Conservation (phyloP, 2,888 invertebrate species). For the Pegoplata infirma region DNA sequence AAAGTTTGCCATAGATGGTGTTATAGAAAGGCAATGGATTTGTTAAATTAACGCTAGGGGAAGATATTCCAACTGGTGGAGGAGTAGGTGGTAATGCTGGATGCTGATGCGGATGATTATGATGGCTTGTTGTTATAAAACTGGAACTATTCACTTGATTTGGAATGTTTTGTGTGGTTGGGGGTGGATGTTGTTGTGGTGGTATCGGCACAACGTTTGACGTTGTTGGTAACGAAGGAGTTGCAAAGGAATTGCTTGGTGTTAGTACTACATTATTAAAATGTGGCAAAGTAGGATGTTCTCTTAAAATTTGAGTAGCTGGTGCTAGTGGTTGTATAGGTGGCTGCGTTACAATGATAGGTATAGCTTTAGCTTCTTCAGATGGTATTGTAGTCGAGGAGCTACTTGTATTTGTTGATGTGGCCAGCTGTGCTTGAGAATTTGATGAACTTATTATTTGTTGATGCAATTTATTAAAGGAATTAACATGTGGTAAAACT, state of each 20-base stretch:
- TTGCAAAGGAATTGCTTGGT: conserved; percentile 32
- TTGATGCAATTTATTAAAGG: not conserved
- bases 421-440: not conserved
- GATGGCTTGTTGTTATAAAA: conserved; percentile 63
- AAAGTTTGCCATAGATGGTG: conserved; percentile 79
- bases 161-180: conserved; percentile 49
- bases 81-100: conserved; percentile 55
- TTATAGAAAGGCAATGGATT: conserved; percentile 74
- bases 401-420: not conserved
- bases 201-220: conserved; percentile 1
- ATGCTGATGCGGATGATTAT: conserved; percentile 44
- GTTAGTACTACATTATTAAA: conserved; percentile 63
- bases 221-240: conserved; percentile 9
- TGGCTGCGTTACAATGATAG: not conserved
- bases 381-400: not conserved
- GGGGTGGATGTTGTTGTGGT: conserved; percentile 1
- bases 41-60: conserved; percentile 46
- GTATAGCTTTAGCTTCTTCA: not conserved
- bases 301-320: conserved; percentile 44
- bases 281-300: conserved; percentile 63
- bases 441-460: not conserved
- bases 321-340: not conserved
- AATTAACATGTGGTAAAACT: too few relatives aligned
- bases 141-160: conserved; percentile 62
- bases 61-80: conserved; percentile 11